Evolutionary conservation across 2,888 invertebrate genomes (phyloP).

Genomic region (Polietes domitor): DNA sequence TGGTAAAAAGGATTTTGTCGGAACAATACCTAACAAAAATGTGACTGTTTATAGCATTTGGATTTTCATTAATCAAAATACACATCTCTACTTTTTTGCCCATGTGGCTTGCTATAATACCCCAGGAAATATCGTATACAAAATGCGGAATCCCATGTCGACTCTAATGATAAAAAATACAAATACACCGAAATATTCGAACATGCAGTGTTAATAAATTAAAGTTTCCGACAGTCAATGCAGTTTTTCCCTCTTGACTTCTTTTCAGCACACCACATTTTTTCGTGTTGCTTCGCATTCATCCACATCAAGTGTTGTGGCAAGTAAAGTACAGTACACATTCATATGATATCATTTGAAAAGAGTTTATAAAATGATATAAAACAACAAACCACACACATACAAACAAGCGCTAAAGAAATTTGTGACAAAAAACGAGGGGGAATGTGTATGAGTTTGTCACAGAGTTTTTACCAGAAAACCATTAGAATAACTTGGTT

Average conservation of each 20-base stretch:
- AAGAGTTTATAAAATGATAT: conserved; percentile 27
- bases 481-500: conserved; percentile 42
- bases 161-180: conserved; percentile 22
- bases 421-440: background rate
- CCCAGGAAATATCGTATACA: background rate
- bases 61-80: conserved; percentile 41
- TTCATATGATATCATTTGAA: conserved; percentile 28
- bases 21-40: conserved; percentile 4
- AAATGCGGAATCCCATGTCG: conserved; percentile 10
- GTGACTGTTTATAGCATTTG: conserved; percentile 32
- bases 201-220: conserved; percentile 61
- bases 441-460: conserved; percentile 42
- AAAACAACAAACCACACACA: background rate
- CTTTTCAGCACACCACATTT: conserved; percentile 13
- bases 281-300: background rate
- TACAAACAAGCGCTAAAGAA: background rate
- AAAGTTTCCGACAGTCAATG: conserved; percentile 49
- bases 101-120: background rate
- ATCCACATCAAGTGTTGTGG: conserved; percentile 1
- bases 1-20: background rate
- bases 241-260: conserved; percentile 33
- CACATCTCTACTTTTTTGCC: background rate
- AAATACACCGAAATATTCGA: conserved; percentile 11
- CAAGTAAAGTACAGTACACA: background rate
- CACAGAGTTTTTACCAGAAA: conserved; percentile 29